phyloP scores from a whole-genome alignment of 92 coral and sea anemone genomes.

The Pocillopora grandis region DNA sequence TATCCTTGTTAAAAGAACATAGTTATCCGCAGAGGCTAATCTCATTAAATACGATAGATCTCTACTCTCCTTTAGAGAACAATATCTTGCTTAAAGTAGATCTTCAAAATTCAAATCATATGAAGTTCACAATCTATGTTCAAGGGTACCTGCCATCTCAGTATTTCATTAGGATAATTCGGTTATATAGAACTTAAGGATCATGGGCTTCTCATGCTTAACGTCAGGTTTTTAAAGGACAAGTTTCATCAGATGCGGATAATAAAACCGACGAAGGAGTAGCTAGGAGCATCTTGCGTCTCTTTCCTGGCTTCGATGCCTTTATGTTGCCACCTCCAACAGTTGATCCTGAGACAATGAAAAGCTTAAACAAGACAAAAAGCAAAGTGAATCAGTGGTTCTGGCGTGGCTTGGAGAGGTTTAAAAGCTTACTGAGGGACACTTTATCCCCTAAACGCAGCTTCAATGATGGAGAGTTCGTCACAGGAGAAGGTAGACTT shows the following conservation, averaged over 20 bases:
- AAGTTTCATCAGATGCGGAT: background rate
- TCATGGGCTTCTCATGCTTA: background rate
- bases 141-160: too few relatives aligned
- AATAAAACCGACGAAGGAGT: background rate
- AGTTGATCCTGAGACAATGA: conserved; percentile 43
- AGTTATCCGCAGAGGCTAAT: too few relatives aligned
- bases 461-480: conserved; percentile 54
- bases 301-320: conserved; percentile 53
- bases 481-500: conserved; percentile 64
- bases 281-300: conserved; percentile 22
- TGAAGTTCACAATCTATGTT: too few relatives aligned
- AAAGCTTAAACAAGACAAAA: conserved; percentile 24
- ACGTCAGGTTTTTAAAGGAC: conserved; percentile 22
- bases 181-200: too few relatives aligned
- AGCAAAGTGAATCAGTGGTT: conserved; percentile 36
- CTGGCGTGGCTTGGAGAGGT: conserved; percentile 25
- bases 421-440: conserved; percentile 10
- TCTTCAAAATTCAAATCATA: too few relatives aligned
- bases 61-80: too few relatives aligned
- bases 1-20: too few relatives aligned
- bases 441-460: conserved; percentile 47
- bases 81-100: too few relatives aligned
- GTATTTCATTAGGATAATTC: too few relatives aligned
- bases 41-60: too few relatives aligned
- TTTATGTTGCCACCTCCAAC: conserved; percentile 68